Base-by-base conservation (phyloP, 2,797 vertebrate species). In the Selene dorsalis region DNA sequence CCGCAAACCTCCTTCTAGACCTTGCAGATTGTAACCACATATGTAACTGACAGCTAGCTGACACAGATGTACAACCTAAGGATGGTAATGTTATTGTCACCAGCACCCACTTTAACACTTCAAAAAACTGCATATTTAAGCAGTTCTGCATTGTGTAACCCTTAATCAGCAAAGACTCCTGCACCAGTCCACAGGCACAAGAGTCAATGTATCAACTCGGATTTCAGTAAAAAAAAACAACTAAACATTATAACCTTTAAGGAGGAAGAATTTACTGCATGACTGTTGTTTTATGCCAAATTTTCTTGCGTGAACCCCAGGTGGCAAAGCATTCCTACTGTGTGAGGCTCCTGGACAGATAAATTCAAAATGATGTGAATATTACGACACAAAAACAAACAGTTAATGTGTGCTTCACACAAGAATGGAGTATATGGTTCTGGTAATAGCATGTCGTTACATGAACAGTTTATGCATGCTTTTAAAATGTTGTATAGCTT, bases 1-100 rank as follows among this genome's bases (percentile, higher is more conserved):
- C 90, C 90, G 71, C 90, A 89, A 80, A 77, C 71, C 30, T 66
- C 70, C 59, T 0, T 43, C 69, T n/a, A 39, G 16, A 28, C 16
- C 50, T 24, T 53, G 68, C 80, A 82, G 63, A 48, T 62, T 26
- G 16, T 67, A 85, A 89, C 84, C 81, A 28, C 84, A 76, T 8
- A 20, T 7, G 0, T 4, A 39, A 57, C 18, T 79, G 48, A 59
- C 73, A 69, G 47, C 75, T 76, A 24, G 68, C 39, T n/a, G n/a
- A n/a, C 26, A 69, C 4, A 16, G 11, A 79, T 69, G 20, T 71
- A 38, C 41, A 72, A 57, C 64, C 35, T 22, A 14, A 9, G 4
- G 58, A 69, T 22, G 3, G 13, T 66, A 39, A 41, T 20, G 28
- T 28, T 74, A 17, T 16, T 67, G 18, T 58, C 0, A 10, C 11